These are phyloP conservation scores for Drosophila lacertosa DNA, from an alignment of 1,140 invertebrate genomes.

Conservation along the genomic window DNA sequence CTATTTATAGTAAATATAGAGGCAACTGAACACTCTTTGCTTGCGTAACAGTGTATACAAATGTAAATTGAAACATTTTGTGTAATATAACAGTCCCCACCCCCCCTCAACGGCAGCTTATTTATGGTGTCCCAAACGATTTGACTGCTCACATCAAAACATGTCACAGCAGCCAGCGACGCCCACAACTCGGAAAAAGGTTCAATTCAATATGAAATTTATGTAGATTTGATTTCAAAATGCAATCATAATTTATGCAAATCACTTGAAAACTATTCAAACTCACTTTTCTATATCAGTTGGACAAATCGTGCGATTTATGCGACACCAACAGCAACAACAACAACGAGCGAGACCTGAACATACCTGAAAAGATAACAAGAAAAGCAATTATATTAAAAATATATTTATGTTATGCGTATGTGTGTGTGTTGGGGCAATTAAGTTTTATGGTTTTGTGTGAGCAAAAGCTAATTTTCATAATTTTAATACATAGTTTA, in stretches of 20 bases:
- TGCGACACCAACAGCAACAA: slow-evolving; percentile 29
- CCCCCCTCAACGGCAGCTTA: slow-evolving; percentile 11
- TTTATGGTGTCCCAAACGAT: slow-evolving; percentile 40
- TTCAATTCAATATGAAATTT: slow-evolving; percentile 25
- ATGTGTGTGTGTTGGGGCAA: slow-evolving; percentile 29
- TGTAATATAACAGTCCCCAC: neutral
- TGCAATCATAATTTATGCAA: slow-evolving; percentile 69
- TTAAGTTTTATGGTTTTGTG: slow-evolving; percentile 48
- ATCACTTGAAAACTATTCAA: slow-evolving; percentile 71
- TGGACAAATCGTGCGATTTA: slow-evolving; percentile 48
- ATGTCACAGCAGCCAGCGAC: slow-evolving; percentile 45
- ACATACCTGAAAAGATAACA: slow-evolving; percentile 69
- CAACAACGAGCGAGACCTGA: neutral
- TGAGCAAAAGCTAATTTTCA: slow-evolving; percentile 53
- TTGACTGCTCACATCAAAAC: slow-evolving; percentile 50
- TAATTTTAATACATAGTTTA: slow-evolving; percentile 40
- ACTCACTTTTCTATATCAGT: slow-evolving; percentile 57
- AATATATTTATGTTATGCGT: slow-evolving; percentile 4
- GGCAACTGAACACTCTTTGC: too few species aligned
- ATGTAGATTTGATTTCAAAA: slow-evolving; percentile 39
- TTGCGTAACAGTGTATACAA: neutral
- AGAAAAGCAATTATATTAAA: slow-evolving; percentile 51
- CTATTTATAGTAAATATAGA: too few species aligned
- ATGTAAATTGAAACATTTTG: neutral
- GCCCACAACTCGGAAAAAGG: slow-evolving; percentile 40